Evolutionary conservation across 1,140 invertebrate genomes (phyloP).

Genomic region (Drosophila bipectinata): DNA sequence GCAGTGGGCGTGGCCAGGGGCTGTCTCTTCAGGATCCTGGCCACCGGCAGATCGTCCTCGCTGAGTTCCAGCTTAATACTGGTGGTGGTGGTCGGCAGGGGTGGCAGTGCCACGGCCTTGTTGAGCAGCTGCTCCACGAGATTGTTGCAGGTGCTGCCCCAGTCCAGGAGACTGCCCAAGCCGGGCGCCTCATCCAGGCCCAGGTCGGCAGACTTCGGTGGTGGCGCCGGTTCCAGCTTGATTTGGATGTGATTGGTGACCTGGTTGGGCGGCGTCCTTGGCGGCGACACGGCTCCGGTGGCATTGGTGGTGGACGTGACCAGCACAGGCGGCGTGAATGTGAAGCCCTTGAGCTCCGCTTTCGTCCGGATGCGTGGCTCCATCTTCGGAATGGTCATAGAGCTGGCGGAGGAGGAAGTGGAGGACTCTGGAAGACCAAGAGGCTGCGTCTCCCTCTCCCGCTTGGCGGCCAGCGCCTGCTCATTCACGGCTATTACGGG

Average conservation of each 20-base stretch:
- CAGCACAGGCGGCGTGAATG: slow-evolving; percentile 61
- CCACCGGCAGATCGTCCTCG: slow-evolving; percentile 71
- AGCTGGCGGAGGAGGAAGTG: background rate
- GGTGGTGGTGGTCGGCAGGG: slow-evolving; percentile 4
- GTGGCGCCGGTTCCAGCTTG: slow-evolving; percentile 52
- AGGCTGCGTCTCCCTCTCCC: slow-evolving; percentile 38
- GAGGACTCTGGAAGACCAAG: background rate
- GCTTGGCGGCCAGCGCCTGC: slow-evolving; percentile 50
- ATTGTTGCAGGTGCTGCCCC: slow-evolving; percentile 79
- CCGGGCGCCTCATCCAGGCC: slow-evolving; percentile 33
- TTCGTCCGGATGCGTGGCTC: slow-evolving; percentile 91
- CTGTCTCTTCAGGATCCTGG: slow-evolving; percentile 60
- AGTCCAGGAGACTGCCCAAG: slow-evolving; percentile 65
- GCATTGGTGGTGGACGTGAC: slow-evolving; percentile 44
- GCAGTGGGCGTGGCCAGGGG: slow-evolving; percentile 4
- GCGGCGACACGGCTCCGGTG: background rate
- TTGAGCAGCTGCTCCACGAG: slow-evolving; percentile 73
- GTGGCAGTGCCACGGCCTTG: slow-evolving; percentile 17
- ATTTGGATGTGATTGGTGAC: slow-evolving; percentile 67
- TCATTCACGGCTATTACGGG: slow-evolving; percentile 71
- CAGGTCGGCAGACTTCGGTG: slow-evolving; percentile 27
- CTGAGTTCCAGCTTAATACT: slow-evolving; percentile 67
- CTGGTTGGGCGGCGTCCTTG: slow-evolving; percentile 36
- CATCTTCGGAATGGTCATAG: slow-evolving; percentile 83
- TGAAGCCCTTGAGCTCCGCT: slow-evolving; percentile 90